A percentile compares a stretch with the other conserved stretches of the same genome.
Conservation (phyloP, 2,797 vertebrate species). For the Lacerta bilineata region DNA sequence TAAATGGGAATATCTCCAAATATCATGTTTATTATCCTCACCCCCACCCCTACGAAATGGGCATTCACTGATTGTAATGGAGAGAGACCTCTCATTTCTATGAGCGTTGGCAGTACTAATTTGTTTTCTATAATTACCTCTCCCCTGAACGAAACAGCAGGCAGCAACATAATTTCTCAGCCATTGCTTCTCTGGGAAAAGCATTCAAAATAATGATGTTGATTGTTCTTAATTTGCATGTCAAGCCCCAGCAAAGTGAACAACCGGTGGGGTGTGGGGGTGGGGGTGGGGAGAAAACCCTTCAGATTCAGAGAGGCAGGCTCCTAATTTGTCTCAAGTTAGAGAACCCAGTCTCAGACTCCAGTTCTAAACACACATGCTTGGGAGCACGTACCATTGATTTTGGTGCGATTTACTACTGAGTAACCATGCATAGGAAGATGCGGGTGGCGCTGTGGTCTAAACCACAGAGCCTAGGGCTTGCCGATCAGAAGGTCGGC, state of each 20-base stretch:
- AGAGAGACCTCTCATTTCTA: conserved; percentile 60
- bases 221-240: conserved; percentile 49
- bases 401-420: neutral
- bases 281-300: neutral
- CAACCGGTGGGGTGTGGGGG: neutral
- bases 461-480: no score
- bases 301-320: neutral
- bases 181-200: neutral
- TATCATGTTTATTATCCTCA: conserved; percentile 43
- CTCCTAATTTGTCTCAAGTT: neutral
- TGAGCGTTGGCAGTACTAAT: conserved; percentile 54
- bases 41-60: conserved; percentile 40
- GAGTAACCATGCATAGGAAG: no score
- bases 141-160: conserved; percentile 60
- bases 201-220: conserved; percentile 50
- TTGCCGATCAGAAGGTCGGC: no score
- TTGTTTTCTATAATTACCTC: conserved; percentile 60
- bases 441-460: no score
- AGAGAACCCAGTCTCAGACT: neutral
- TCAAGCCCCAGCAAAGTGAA: neutral
- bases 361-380: neutral
- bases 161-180: conserved; percentile 40
- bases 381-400: neutral
- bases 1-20: conserved; percentile 62
- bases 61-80: conserved; percentile 32